A percentile compares a stretch with the other conserved stretches of the same genome.
phyloP scores from a whole-genome alignment of 2,113 vertebrate genomes.

The Naja naja region DNA sequence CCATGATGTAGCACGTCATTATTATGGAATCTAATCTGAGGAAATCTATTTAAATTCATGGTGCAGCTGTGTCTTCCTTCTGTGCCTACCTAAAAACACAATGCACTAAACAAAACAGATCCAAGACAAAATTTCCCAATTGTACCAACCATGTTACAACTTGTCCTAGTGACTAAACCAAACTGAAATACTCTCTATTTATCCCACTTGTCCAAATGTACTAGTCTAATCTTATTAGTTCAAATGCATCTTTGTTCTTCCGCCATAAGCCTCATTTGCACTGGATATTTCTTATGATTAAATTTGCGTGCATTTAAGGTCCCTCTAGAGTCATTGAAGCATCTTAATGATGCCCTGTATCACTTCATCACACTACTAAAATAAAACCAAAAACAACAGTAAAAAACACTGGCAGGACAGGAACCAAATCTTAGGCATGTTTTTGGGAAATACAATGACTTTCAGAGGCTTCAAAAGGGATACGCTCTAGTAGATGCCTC shows the following conservation, averaged over 20 bases:
- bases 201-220: background rate
- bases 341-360: background rate
- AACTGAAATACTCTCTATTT: background rate
- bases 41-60: background rate
- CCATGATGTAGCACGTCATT: background rate
- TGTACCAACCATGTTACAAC: background rate
- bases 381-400: background rate
- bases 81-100: background rate
- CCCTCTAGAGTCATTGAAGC: background rate
- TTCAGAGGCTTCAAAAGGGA: background rate
- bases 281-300: background rate
- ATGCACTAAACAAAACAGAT: background rate
- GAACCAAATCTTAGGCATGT: background rate
- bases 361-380: background rate
- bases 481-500: background rate
- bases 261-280: background rate
- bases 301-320: background rate
- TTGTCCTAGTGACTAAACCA: background rate
- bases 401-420: background rate
- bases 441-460: background rate
- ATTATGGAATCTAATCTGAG: background rate
- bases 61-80: background rate
- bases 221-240: background rate
- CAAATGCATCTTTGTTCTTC: background rate
- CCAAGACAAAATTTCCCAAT: background rate